These are phyloP conservation scores for Circaetus cinerascens DNA, from an alignment of 2,113 vertebrate genomes.

Conservation along the genomic window DNA sequence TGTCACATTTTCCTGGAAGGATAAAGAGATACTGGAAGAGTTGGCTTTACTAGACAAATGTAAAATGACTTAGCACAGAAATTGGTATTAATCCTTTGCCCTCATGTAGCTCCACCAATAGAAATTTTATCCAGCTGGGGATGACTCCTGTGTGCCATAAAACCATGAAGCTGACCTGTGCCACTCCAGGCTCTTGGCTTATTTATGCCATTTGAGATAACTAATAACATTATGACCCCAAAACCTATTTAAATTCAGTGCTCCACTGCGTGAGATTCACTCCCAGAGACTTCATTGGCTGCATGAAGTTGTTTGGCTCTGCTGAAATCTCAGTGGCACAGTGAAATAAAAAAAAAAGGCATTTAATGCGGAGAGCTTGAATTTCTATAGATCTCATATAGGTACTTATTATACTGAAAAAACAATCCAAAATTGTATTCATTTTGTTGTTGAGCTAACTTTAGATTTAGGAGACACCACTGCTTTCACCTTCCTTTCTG, in stretches of 20 bases:
- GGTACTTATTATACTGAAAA: not conserved
- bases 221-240: not conserved
- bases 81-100: not conserved
- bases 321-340: not conserved
- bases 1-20: slow-evolving; percentile 4
- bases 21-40: not conserved
- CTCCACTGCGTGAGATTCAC: not conserved
- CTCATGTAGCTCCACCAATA: not conserved
- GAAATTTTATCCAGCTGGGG: not conserved
- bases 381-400: not conserved
- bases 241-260: not conserved
- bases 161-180: not conserved
- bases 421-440: not conserved
- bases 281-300: not conserved
- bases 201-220: not conserved
- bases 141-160: not conserved
- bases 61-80: not conserved
- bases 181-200: not conserved
- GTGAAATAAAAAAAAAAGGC: not conserved
- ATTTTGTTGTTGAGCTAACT: not conserved
- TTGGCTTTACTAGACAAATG: not conserved
- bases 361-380: not conserved
- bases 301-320: not conserved
- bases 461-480: not conserved
- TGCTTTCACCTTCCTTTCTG: not conserved